These are phyloP conservation scores for Anthonomus grandis DNA, from an alignment of 1,140 invertebrate genomes.

Conservation along the genomic window DNA sequence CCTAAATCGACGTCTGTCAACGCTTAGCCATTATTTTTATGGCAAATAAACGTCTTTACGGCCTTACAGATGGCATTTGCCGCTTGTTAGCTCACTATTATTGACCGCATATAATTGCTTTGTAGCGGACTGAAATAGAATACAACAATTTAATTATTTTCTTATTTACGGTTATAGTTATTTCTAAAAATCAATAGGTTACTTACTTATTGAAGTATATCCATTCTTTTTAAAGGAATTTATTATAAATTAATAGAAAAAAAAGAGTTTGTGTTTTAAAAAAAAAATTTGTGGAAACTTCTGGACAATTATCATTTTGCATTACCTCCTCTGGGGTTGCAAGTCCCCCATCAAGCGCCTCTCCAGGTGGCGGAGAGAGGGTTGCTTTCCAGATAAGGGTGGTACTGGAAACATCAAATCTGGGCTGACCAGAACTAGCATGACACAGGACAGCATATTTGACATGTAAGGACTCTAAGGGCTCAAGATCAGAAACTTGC, in stretches of 20 bases:
- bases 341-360: not conserved
- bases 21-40: slow-evolving; percentile 17
- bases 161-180: too few species aligned
- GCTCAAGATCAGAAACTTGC: too few species aligned
- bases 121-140: slow-evolving; percentile 9
- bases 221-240: too few species aligned
- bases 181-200: too few species aligned
- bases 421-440: not conserved
- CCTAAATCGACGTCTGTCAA: slow-evolving; percentile 14
- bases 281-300: too few species aligned
- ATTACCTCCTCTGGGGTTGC: too few species aligned
- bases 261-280: too few species aligned
- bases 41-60: slow-evolving; percentile 18
- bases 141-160: slow-evolving; percentile 8
- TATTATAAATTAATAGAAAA: too few species aligned
- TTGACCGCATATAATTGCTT: slow-evolving; percentile 15
- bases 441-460: too few species aligned
- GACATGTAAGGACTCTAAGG: too few species aligned
- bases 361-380: not conserved
- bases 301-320: too few species aligned
- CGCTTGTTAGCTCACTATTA: slow-evolving; percentile 17
- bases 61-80: slow-evolving; percentile 13
- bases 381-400: not conserved
- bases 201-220: too few species aligned
- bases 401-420: not conserved